Conservation (phyloP, 2,888 invertebrate genomes). For the Cerastoderma edule region DNA sequence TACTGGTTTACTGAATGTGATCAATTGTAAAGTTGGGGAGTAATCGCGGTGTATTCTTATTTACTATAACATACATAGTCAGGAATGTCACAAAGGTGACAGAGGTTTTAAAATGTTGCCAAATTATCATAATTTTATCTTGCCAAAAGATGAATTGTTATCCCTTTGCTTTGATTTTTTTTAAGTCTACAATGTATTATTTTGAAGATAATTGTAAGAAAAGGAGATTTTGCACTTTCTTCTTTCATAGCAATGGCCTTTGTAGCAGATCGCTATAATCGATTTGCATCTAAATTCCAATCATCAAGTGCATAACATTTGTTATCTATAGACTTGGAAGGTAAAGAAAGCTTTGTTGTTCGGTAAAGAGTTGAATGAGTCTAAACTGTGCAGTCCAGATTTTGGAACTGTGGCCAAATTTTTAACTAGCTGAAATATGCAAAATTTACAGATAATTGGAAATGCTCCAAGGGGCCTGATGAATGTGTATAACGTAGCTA, state of each 20-base stretch:
- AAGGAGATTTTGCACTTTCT: no score
- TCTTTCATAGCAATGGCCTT: no score
- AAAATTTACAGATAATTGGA: slow-evolving; percentile 4
- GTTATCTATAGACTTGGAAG: no score
- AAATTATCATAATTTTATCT: neutral
- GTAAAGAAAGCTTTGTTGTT: no score
- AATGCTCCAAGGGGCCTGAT: neutral
- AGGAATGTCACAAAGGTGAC: slow-evolving; percentile 2
- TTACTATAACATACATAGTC: neutral
- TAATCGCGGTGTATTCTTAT: neutral
- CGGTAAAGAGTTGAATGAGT: neutral
- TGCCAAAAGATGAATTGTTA: neutral
- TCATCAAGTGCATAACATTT: no score
- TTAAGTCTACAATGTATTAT: no score
- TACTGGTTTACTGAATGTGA: slow-evolving; percentile 6
- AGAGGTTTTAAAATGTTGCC: slow-evolving; percentile 19
- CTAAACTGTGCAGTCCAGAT: neutral
- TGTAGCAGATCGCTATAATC: no score
- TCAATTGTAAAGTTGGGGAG: neutral
- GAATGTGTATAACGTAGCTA: slow-evolving; percentile 3
- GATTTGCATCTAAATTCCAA: no score
- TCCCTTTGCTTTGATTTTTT: no score
- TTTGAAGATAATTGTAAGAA: no score
- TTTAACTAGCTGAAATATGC: slow-evolving; percentile 21
- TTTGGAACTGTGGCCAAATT: slow-evolving; percentile 12